Base-by-base conservation (phyloP, 2,113 vertebrate genomes). In the Crocuta crocuta region DNA sequence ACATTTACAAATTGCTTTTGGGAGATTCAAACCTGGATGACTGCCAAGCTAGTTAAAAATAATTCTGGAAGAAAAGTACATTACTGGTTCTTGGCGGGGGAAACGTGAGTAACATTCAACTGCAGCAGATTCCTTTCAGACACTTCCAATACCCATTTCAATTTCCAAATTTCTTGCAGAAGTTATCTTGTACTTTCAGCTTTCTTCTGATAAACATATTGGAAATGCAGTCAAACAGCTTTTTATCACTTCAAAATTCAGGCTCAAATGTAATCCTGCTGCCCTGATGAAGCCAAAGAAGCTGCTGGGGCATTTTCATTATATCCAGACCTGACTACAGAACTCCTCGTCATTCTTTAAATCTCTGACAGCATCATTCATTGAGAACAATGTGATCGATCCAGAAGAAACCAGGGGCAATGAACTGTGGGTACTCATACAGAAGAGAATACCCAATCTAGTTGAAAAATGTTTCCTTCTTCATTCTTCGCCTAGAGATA, bases 1-100 rank as follows among this genome's bases (percentile, higher is more conserved):
- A 70, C 92, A 70, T 96, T 95, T 94, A 97, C 55, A 97, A 97
- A 90, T 96, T 35, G 43, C 90, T 73, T 92, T 92, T 94, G 79
- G 91, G 98, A 96, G 95, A 97, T 63, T 98, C 66, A 96, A 85
- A 92, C 21, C 28, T 98, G 88, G 74, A 97, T 94, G 71, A 68
- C 95, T 93, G 98, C 95, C 97, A 98, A 97, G 5, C 71, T 96
- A 53, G 74, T 95, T 98, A 98, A 95, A 98, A 98, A 58, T 97
- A 98, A 97, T 84, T 98, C 90, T 98, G 87, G 90, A 95, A 95
- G 84, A 82, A 98, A 98, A 94, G 33, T 94, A 31, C 94, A 91
- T 16, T 1, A 70, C 58, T 31, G 48, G 71, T 19, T 5, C 31
- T 89, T n/a, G n/a, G 68, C 16, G 31, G 82, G 17, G 66, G 61